Conservation (phyloP, 92 coral and sea anemone species). For the Porites rus region DNA sequence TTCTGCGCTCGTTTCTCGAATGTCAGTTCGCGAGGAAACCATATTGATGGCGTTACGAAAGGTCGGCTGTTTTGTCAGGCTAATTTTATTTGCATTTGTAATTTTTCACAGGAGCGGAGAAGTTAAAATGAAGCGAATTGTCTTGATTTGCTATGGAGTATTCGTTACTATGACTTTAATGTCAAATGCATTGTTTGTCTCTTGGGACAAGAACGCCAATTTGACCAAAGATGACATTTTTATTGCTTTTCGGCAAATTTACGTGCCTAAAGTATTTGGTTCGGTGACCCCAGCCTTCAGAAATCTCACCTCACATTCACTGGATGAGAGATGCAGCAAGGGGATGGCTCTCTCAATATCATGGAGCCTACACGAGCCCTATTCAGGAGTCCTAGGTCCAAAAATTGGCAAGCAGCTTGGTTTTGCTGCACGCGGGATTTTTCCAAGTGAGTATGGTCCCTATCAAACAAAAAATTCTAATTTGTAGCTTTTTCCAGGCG, state of each 20-base stretch:
- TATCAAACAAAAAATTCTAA: neutral
- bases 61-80: too few species aligned
- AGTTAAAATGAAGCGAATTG: constrained; percentile 1
- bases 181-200: constrained; percentile 52
- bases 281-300: constrained; percentile 25
- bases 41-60: too few species aligned
- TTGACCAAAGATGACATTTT: constrained; percentile 65
- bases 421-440: constrained; percentile 76
- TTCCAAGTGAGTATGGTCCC: constrained; percentile 66
- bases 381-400: constrained; percentile 74
- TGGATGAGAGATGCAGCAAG: constrained; percentile 84
- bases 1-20: too few species aligned
- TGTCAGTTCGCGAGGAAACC: too few species aligned
- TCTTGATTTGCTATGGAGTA: neutral
- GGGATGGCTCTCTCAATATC: constrained; percentile 86
- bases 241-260: neutral
- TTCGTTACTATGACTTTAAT: neutral
- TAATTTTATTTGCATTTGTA: neutral
- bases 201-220: constrained; percentile 68
- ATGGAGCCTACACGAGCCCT: constrained; percentile 83
- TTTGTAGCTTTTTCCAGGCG: too few species aligned
- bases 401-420: constrained; percentile 32
- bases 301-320: constrained; percentile 65
- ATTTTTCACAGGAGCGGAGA: neutral
- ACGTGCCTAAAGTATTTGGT: constrained; percentile 47